Base-by-base conservation (phyloP, 2,113 vertebrate species). In the Alosa alosa region DNA sequence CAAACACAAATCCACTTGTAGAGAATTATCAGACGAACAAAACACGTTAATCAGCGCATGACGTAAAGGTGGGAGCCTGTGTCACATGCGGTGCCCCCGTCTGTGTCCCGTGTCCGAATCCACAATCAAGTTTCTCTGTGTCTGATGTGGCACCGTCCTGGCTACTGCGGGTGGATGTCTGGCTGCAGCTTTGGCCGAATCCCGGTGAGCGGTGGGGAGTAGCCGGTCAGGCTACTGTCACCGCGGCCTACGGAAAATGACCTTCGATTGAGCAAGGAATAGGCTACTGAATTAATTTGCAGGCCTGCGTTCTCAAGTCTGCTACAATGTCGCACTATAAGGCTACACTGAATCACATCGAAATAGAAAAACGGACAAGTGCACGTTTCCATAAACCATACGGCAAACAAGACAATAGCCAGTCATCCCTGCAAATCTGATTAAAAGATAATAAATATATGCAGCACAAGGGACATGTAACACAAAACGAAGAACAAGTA, bases 1-100 rank as follows among this genome's bases (percentile, higher is more conserved):
- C 31, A 78, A 78, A 78, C 72, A 17, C 72, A 78, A 78, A 78
- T 78, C 72, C 72, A 78, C 72, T 78, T 78, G 72, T 39, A 78
- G 72, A 78, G 72, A 78, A 78, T 78, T 78, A 78, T 39, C 72
- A 78, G 72, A 36, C 72, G 36, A 78, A 39, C 31, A 36, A 78
- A 78, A 78, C 72, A 36, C 72, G 72, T 78, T 78, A 78, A 78
- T 78, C 25, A 78, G 72, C 13, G 72, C 72, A 78, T 78, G 72
- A 39, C 72, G 72, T 78, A 78, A 78, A 78, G 72, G 72, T 78
- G 72, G 72, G 25, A 36, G 25, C 31, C 36, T 78, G 11, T 78
- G 72, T 36, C 25, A 6, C 72, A 39, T 78, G 72, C 25, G 31
- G 72, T 78, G 72, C 39, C 72, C 31, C 72, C n/a, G n/a, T 72